Evolutionary conservation across 2,888 invertebrate genomes (phyloP).

Genomic region (Cerastoderma edule): DNA sequence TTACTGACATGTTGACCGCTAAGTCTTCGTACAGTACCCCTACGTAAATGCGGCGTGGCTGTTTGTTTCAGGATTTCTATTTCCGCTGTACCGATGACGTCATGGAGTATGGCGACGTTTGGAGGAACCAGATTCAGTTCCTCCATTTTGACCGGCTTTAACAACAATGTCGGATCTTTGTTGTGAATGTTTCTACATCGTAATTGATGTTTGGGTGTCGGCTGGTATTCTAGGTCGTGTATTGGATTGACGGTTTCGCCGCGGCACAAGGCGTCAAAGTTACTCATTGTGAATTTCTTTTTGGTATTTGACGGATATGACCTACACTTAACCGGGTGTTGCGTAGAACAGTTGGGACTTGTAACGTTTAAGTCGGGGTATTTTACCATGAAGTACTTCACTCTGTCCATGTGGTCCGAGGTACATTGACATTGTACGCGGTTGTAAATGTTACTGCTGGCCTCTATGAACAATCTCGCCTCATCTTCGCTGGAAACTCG

Average conservation of each 20-base stretch:
- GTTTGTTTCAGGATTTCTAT: background rate
- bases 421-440: background rate
- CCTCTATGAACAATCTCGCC: background rate
- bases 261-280: constrained; percentile 19
- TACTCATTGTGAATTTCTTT: background rate
- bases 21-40: background rate
- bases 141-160: constrained; percentile 13
- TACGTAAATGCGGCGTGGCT: background rate
- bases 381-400: background rate
- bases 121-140: constrained; percentile 18
- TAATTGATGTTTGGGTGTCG: background rate
- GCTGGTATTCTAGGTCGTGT: background rate
- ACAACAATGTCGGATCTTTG: constrained; percentile 7
- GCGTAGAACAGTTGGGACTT: background rate
- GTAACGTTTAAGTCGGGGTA: constrained; percentile 4
- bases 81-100: constrained; percentile 10
- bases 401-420: constrained; percentile 2
- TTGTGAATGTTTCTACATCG: constrained; percentile 17
- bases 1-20: constrained; percentile 7
- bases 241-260: background rate
- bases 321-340: background rate
- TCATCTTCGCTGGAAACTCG: background rate
- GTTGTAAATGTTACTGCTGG: background rate
- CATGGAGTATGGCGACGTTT: constrained; percentile 7
- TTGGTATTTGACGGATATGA: background rate